Percentiles rank a stretch among this genome's conserved stretches.
phyloP scores from a whole-genome alignment of 2,797 vertebrate genomes.

The Molossus molossus region DNA sequence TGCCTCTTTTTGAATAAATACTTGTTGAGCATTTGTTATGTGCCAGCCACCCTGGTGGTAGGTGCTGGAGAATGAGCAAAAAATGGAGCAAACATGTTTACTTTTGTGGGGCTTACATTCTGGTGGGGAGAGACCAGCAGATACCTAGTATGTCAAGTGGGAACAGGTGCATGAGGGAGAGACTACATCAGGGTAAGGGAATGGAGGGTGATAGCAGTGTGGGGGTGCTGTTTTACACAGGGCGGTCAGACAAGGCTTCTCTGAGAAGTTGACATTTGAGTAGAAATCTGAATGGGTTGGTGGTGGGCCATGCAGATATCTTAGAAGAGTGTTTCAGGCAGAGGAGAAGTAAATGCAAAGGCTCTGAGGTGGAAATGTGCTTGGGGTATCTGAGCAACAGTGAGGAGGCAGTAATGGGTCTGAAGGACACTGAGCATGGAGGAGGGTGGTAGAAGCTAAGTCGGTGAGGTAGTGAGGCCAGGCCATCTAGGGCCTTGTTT shows the following conservation, averaged over 20 bases:
- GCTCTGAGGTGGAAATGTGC: neutral
- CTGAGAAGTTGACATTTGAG: neutral
- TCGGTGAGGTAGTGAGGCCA: neutral
- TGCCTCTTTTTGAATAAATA: constrained; percentile 15
- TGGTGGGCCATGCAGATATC: neutral
- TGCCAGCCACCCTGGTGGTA: neutral
- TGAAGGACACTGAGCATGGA: neutral
- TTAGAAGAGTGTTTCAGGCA: neutral
- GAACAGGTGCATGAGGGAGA: neutral
- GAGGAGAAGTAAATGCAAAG: neutral
- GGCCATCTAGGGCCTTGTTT: neutral
- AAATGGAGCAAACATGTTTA: neutral
- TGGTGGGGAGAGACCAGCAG: neutral
- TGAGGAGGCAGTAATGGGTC: neutral
- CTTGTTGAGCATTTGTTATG: neutral
- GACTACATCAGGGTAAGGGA: neutral
- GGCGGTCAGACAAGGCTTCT: neutral
- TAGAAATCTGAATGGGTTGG: neutral
- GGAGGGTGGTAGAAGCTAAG: neutral
- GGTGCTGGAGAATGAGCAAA: neutral
- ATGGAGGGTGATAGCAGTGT: neutral
- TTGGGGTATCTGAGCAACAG: neutral
- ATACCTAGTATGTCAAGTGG: neutral
- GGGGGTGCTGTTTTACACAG: fast-evolving
- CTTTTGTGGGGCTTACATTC: neutral